A percentile compares a stretch with the other conserved stretches of the same genome.
Conservation (phyloP, 2,888 invertebrate species). For the Andrena hattorfiana region DNA sequence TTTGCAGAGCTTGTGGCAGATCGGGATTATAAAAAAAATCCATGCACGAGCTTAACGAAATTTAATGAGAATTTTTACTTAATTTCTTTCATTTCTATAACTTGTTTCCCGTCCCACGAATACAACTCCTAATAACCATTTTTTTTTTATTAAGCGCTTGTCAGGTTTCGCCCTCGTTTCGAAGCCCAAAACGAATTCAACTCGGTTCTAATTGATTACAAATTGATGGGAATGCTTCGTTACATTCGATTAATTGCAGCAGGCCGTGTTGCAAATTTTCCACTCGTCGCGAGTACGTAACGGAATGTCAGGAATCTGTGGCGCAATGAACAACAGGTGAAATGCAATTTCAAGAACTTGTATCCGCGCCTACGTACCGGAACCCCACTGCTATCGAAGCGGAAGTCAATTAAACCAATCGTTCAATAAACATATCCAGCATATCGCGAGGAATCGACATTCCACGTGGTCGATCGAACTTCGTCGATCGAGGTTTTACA, state of each 20-base stretch:
- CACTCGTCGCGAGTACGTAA: neutral
- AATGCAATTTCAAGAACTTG: slow-evolving; percentile 20
- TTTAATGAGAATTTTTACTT: slow-evolving; percentile 38
- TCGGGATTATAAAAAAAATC: slow-evolving; percentile 27
- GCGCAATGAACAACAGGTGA: slow-evolving; percentile 12
- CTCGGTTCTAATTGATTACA: too few relatives aligned
- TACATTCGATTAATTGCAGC: slow-evolving; percentile 16
- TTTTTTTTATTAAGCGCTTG: too few relatives aligned
- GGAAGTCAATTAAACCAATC: slow-evolving; percentile 47
- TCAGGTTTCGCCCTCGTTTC: too few relatives aligned
- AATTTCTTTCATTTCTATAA: neutral
- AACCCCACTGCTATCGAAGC: slow-evolving; percentile 19
- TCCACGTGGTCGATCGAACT: slow-evolving; percentile 6
- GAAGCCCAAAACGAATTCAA: too few relatives aligned
- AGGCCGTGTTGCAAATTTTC: slow-evolving; percentile 9
- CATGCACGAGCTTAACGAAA: slow-evolving; percentile 6
- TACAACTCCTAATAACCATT: too few relatives aligned
- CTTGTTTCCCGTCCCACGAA: neutral
- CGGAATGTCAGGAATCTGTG: neutral
- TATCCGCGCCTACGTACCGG: neutral
- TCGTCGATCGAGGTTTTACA: slow-evolving; percentile 25
- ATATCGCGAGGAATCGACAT: slow-evolving; percentile 31
- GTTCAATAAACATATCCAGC: slow-evolving; percentile 46
- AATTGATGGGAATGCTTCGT: too few relatives aligned
- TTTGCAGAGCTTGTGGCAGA: slow-evolving; percentile 20